Percentiles rank a stretch among this genome's conserved stretches.
Conservation (phyloP, 2,797 vertebrate genomes). For the Xiphorhynchus erythropygius region DNA sequence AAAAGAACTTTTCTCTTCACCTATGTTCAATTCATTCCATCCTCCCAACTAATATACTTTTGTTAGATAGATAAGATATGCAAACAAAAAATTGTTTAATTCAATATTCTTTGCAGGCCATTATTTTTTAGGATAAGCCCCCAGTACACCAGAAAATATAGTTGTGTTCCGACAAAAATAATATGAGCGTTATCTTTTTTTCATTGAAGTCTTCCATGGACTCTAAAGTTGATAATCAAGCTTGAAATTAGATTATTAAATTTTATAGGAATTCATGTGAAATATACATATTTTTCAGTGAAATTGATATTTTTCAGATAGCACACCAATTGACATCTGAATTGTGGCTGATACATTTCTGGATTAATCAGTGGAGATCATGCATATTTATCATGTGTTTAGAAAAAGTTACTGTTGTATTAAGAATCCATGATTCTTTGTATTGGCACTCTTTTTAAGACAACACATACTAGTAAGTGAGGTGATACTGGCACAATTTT, state of each 20-base stretch:
- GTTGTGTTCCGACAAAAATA: background rate
- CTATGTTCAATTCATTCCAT: background rate
- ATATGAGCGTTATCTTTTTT: background rate
- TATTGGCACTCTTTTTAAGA: background rate
- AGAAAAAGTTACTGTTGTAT: background rate
- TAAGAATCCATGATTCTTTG: background rate
- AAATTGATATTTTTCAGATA: background rate
- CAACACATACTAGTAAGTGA: background rate
- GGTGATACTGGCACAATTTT: background rate
- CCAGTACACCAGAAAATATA: background rate
- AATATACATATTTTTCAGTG: background rate
- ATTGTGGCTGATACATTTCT: background rate
- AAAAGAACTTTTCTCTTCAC: background rate
- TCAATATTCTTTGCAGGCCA: background rate
- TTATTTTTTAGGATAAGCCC: background rate
- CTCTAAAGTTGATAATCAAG: background rate
- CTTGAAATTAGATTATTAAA: background rate
- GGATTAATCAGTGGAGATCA: background rate
- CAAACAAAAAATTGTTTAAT: background rate
- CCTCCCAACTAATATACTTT: background rate
- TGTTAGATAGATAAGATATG: background rate
- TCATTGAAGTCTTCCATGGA: background rate
- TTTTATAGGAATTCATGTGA: background rate
- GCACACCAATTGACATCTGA: rapidly evolving
- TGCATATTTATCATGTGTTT: background rate